A percentile compares a stretch with the other conserved stretches of the same genome.
Conservation (phyloP, 2,888 invertebrate species). For the Diogma glabrata region DNA sequence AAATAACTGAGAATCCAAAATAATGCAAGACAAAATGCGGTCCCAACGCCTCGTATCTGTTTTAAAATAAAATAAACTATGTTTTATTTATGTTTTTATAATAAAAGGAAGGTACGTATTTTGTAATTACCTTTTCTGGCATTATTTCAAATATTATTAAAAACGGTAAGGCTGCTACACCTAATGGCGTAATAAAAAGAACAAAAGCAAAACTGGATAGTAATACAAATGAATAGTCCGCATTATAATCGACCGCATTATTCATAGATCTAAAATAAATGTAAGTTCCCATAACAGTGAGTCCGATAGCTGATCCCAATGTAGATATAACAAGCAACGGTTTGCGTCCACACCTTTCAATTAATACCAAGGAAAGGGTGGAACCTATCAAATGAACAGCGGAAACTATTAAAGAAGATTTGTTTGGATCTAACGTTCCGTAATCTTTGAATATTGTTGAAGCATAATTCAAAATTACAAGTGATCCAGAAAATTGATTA, state of each 20-base stretch:
- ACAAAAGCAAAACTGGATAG: constrained; percentile 31
- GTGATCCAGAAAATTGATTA: constrained; percentile 32
- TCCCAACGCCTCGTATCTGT: too few species aligned
- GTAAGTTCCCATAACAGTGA: constrained; percentile 26
- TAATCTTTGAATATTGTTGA: constrained; percentile 30
- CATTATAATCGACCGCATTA: constrained; percentile 23
- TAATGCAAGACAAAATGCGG: too few species aligned
- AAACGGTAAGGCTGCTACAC: constrained; percentile 31
- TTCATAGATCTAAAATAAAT: constrained; percentile 23
- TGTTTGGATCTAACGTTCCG: constrained; percentile 29
- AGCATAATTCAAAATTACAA: constrained; percentile 33
- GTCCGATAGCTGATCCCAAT: constrained; percentile 27
- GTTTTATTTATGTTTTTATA: too few species aligned
- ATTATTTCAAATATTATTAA: constrained; percentile 30
- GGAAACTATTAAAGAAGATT: constrained; percentile 31
- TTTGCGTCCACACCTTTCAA: constrained; percentile 32
- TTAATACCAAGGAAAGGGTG: constrained; percentile 28
- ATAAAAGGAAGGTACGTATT: too few species aligned
- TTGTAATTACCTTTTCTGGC: constrained; percentile 27
- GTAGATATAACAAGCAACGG: constrained; percentile 13
- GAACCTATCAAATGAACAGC: constrained; percentile 32
- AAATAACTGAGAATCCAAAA: too few species aligned
- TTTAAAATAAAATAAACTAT: too few species aligned
- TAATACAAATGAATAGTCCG: constrained; percentile 28
- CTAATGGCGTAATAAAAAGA: constrained; percentile 30